These are phyloP conservation scores for Tachina lurida DNA, from an alignment of 2,888 invertebrate genomes.

Conservation along the genomic window DNA sequence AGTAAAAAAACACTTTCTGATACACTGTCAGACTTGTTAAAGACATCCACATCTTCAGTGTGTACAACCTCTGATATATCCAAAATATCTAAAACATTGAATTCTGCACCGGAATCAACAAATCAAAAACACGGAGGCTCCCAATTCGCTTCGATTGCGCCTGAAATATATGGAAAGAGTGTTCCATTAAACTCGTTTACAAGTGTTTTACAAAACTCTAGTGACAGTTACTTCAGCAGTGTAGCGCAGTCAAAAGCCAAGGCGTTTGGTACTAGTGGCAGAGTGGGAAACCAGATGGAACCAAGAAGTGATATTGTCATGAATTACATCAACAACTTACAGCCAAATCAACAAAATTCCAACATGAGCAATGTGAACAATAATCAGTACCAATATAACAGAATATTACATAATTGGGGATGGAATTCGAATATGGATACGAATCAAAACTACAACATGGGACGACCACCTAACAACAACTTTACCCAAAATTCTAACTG, in stretches of 20 bases:
- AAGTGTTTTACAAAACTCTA: constrained; percentile 50
- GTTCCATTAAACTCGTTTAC: constrained; percentile 18
- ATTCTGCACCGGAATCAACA: background rate
- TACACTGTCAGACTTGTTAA: constrained; percentile 74
- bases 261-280: background rate
- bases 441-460: constrained; percentile 39
- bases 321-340: constrained; percentile 18
- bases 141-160: background rate
- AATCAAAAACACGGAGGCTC: background rate
- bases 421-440: constrained; percentile 30
- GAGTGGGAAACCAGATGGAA: constrained; percentile 1
- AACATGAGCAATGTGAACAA: constrained; percentile 32
- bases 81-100: background rate
- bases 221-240: constrained; percentile 54
- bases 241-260: constrained; percentile 37
- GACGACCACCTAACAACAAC: constrained; percentile 12
- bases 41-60: constrained; percentile 61
- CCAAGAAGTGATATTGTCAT: constrained; percentile 3
- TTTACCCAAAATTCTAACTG: constrained; percentile 26
- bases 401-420: constrained; percentile 44
- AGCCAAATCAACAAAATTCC: constrained; percentile 41
- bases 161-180: background rate
- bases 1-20: constrained; percentile 75
- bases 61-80: background rate
- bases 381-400: constrained; percentile 44